Percentiles rank a stretch among this genome's conserved stretches.
These are phyloP conservation scores for Paratrypauchen microcephalus DNA, from an alignment of 2,797 vertebrate species.

Conservation along the genomic window DNA sequence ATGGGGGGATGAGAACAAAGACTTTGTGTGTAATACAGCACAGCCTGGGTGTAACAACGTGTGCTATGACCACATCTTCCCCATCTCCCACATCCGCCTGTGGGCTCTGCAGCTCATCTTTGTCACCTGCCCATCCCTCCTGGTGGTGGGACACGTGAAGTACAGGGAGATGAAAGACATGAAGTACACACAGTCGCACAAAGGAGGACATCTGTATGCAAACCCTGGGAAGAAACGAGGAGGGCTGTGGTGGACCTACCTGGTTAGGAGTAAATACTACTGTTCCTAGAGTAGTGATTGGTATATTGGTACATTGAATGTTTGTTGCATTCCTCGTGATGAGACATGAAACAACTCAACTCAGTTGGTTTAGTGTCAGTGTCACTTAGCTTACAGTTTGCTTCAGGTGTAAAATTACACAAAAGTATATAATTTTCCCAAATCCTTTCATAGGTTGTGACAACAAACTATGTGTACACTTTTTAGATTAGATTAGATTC, in stretches of 20 bases:
- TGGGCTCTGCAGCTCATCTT: slow-evolving; percentile 99
- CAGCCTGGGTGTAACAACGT: slow-evolving; percentile 91
- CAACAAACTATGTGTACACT: neutral
- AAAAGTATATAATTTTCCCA: neutral
- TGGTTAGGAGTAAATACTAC: slow-evolving; percentile 65
- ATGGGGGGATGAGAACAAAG: slow-evolving; percentile 87
- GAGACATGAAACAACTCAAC: no score
- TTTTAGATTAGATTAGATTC: no score
- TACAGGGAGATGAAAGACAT: slow-evolving; percentile 82
- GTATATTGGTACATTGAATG: neutral
- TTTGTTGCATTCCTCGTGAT: neutral
- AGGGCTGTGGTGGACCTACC: slow-evolving; percentile 91
- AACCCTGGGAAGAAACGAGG: slow-evolving; percentile 85
- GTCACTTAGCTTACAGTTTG: no score
- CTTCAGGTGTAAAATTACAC: neutral
- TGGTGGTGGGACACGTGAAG: slow-evolving; percentile 90
- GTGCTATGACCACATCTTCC: slow-evolving; percentile 88
- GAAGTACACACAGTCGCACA: slow-evolving; percentile 37
- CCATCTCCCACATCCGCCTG: slow-evolving; percentile 93
- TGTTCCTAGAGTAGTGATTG: neutral
- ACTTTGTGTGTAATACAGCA: slow-evolving; percentile 88
- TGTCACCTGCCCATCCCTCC: slow-evolving; percentile 90
- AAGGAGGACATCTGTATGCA: slow-evolving; percentile 66
- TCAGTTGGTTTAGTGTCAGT: no score
- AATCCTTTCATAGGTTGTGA: neutral